Evolutionary conservation across 2,113 vertebrate genomes (phyloP), one percentile per base, ranked within the genome.

Genomic region (Melospiza melodia): DNA sequence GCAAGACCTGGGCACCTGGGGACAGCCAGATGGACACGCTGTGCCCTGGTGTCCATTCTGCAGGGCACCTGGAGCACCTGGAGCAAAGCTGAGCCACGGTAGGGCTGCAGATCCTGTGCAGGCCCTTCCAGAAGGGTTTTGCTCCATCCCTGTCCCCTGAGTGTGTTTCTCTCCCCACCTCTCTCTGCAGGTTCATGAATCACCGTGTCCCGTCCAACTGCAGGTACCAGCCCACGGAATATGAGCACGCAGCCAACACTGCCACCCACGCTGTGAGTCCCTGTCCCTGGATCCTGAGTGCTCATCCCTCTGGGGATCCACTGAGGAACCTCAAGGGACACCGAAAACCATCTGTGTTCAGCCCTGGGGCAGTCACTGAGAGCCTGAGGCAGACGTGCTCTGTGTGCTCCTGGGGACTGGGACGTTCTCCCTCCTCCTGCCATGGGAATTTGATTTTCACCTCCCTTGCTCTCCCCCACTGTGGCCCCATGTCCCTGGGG

Each of bases 181-280:
- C 76, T 96, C 11, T 0, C 93, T 95, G 66, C 96, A 99, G 99
- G 98, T 99, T 99, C 96, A 99, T 99, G 99, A 99, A 99, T 92
- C 98, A 98, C 95, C 98, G 99, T 27, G 99, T 99, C 22, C 99
- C 99, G 0, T 93, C 98, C 94, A 98, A 99, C 97, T 96, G 98
- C 97, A 96, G 99, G 96, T 99, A 99, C 97, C 99, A 99, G 95
- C 99, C 99, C 11, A 99, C 99, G 0, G 99, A 99, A 51, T 99
- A 99, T 0, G 99, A 99, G 86, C 99, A 99, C 0, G 99, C 98
- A 0, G 99, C 99, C 2, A 99, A 99, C 98, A 99, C 99, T 89
- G 99, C 98, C 94, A 99, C 99, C 17, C 99, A 99, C 0, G 99
- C 98, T 61, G 99, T 99, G 97, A 99, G 99, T 97, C 24, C 27